phyloP scores from a whole-genome alignment of 1,140 invertebrate genomes.

The Trachelipus rathkii region DNA sequence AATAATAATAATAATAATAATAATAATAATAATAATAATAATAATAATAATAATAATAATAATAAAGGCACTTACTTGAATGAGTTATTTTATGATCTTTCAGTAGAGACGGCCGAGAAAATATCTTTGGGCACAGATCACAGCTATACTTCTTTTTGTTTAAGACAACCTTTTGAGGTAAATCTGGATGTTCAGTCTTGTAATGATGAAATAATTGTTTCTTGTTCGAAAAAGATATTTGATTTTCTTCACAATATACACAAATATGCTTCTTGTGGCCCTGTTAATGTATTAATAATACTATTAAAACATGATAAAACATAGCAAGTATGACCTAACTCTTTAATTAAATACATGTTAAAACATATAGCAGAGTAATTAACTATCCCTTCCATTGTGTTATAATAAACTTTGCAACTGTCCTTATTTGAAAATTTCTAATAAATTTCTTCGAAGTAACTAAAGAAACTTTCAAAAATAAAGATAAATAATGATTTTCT shows the following conservation, averaged over 20 bases:
- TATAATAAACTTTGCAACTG: too few relatives aligned
- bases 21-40: constrained; percentile 4
- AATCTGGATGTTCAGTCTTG: constrained; percentile 26
- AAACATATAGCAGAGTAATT: too few relatives aligned
- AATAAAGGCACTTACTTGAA: neutral
- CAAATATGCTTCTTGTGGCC: constrained; percentile 33
- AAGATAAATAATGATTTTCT: too few relatives aligned
- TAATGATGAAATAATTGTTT: constrained; percentile 29
- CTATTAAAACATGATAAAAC: neutral
- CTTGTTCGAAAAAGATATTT: constrained; percentile 26
- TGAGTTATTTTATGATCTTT: constrained; percentile 23
- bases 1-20: neutral
- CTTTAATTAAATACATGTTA: neutral
- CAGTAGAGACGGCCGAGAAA: constrained; percentile 26
- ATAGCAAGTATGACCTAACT: too few relatives aligned
- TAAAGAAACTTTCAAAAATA: too few relatives aligned
- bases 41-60: neutral
- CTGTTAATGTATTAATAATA: constrained; percentile 16
- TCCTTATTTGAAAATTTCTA: too few relatives aligned
- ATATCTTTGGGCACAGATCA: neutral
- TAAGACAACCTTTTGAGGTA: constrained; percentile 28
- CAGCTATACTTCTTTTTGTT: constrained; percentile 14
- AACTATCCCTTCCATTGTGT: too few relatives aligned
- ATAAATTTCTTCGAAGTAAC: too few relatives aligned
- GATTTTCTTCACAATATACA: constrained; percentile 30